Evolutionary conservation across 2,113 vertebrate genomes (phyloP).

Genomic region (Mormyrus iriodes): DNA sequence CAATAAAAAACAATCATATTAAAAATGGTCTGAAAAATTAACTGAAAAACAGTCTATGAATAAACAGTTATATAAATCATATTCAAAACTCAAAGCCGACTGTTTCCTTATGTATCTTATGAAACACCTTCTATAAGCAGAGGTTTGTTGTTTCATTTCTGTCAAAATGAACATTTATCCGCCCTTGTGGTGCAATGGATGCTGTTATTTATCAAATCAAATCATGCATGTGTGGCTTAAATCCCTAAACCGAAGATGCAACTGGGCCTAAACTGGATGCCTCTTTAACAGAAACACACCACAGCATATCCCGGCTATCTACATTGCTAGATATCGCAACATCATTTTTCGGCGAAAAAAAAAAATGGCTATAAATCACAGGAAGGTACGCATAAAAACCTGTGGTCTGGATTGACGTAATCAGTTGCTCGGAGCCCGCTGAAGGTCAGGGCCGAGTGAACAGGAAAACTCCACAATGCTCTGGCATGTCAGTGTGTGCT

Average conservation of each 20-base stretch:
- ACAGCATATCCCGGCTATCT: neutral
- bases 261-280: neutral
- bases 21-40: neutral
- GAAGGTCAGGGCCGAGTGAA: neutral
- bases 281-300: neutral
- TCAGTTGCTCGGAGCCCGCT: neutral
- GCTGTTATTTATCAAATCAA: neutral
- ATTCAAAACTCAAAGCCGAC: neutral
- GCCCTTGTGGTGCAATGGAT: neutral
- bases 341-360: neutral
- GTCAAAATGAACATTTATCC: neutral
- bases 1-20: neutral
- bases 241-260: neutral
- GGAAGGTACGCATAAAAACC: neutral
- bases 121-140: neutral
- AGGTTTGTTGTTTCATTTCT: neutral
- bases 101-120: neutral
- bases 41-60: neutral
- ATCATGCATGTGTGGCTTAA: neutral
- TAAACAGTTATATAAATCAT: neutral
- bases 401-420: constrained; percentile 16
- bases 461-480: constrained; percentile 8
- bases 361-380: constrained; percentile 3
- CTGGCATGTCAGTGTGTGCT: neutral
- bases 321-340: constrained; percentile 7